Base-by-base conservation (phyloP, 2,113 vertebrate genomes). In the Cyprinodon tularosa region DNA sequence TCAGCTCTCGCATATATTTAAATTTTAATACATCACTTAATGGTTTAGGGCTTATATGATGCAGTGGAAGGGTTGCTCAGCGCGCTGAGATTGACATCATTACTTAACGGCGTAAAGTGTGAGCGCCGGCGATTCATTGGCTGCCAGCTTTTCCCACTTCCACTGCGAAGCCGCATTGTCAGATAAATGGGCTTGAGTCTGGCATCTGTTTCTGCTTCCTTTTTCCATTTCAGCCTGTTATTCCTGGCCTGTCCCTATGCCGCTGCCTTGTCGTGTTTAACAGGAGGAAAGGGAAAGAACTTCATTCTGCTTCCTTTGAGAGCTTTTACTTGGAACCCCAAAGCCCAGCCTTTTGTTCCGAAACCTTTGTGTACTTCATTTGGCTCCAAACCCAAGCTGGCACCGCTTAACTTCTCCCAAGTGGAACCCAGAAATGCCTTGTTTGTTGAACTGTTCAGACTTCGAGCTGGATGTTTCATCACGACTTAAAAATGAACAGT, bases 161-260 rank as follows among this genome's bases (percentile, higher is more conserved):
- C 73, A 63, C 79, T 72, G 67, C 63, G 67, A 29, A 86, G 81
- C 69, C 72, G 38, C 77, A 71, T 61, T 86, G 90, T 87, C 84
- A 84, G 83, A 79, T 83, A 83, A 86, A 90, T 90, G 89, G 89
- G 89, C 50, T 89, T 69, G 83, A 75, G 83, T 53, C 73, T 68
- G 63, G 66, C 84, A 89, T 92, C 88, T 87, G 90, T 81, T 82
- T 69, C 80, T 62, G 83, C 76, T 74, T 87, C 72, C 81, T 84
- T 89, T 87, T 89, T n/a, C 0, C 81, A 80, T 88, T 81, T 81
- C 72, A 62, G 13, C 45, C 73, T 75, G 90, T 91, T 79, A 89
- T 88, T 90, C 78, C 70, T 36, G 65, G 67, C 77, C 67, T 68
- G 74, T 77, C 80, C 76, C 68, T 76, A 80, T 74, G 76, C 81